Conservation (phyloP, 2,888 invertebrate species). For the Platycnemis pennipes region DNA sequence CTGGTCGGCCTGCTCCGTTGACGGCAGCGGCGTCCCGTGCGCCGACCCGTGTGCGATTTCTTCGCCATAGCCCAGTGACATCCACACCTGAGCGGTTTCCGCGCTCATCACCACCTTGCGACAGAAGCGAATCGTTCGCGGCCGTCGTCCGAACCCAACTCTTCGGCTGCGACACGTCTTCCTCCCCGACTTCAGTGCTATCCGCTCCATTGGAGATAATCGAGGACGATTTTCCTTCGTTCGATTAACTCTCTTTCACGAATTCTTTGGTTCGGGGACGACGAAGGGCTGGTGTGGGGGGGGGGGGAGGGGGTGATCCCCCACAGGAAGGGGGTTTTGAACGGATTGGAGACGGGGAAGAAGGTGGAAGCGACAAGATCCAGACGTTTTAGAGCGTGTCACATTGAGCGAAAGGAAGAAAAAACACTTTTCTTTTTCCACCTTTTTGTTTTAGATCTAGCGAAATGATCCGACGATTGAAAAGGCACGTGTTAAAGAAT, state of each 20-base stretch:
- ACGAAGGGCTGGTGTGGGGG: background rate
- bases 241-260: conserved; percentile 8
- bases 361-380: background rate
- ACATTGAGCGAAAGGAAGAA: background rate
- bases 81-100: background rate
- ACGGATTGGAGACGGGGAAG: background rate
- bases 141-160: background rate
- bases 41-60: background rate
- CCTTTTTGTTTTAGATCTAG: background rate
- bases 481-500: background rate
- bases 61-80: conserved; percentile 4
- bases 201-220: background rate
- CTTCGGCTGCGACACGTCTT: background rate
- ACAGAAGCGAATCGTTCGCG: background rate
- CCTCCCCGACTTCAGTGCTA: background rate
- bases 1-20: background rate
- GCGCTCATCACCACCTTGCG: background rate
- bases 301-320: background rate
- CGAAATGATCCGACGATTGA: background rate
- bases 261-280: background rate
- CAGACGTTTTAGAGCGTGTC: conserved; percentile 6
- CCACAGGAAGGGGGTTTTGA: too few species aligned
- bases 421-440: background rate
- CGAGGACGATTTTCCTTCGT: background rate
- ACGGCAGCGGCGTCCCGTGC: background rate